These are phyloP conservation scores for Synanthedon myopaeformis DNA, from an alignment of 2,888 invertebrate genomes.

Conservation along the genomic window DNA sequence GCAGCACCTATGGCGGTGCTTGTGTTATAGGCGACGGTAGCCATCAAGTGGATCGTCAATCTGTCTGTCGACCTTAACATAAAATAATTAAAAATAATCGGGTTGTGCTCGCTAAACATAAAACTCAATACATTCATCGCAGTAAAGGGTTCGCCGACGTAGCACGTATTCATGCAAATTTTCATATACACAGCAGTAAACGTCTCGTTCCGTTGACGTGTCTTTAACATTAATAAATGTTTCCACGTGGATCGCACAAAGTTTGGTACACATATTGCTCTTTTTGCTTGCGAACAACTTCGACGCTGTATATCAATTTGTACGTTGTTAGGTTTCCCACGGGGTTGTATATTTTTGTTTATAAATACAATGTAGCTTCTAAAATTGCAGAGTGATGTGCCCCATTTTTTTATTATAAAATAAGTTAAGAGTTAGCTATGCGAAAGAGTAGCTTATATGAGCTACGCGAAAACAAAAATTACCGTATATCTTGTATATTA, in stretches of 20 bases:
- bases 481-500: too few relatives aligned
- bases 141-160: background rate
- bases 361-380: background rate
- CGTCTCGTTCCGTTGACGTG: background rate
- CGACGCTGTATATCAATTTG: background rate
- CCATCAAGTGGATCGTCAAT: too few relatives aligned
- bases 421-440: too few relatives aligned
- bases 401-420: too few relatives aligned
- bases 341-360: background rate
- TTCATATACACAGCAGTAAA: slow-evolving; percentile 1
- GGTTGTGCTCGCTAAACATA: background rate
- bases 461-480: too few relatives aligned
- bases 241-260: background rate
- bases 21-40: too few relatives aligned
- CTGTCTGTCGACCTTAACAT: too few relatives aligned
- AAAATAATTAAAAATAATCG: too few relatives aligned
- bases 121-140: background rate
- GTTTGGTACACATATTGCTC: background rate
- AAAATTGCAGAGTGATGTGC: too few relatives aligned
- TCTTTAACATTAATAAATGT: slow-evolving; percentile 3
- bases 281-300: background rate
- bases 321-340: background rate
- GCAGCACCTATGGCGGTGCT: too few relatives aligned
- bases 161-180: slow-evolving; percentile 1
- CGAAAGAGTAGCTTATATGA: too few relatives aligned